phyloP scores from a whole-genome alignment of 2,888 invertebrate genomes.

The Diaphora mendica region DNA sequence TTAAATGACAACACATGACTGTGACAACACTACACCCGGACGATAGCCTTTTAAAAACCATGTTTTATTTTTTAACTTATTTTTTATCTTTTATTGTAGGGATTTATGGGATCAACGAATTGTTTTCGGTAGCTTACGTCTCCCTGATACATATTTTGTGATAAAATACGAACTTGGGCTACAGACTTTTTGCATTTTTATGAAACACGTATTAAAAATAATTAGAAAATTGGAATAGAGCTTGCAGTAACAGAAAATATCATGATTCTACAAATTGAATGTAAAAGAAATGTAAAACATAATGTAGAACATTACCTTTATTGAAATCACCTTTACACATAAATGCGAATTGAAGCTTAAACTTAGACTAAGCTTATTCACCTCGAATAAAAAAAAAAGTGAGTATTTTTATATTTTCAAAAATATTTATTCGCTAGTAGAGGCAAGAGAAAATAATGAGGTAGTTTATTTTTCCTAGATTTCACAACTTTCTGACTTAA shows the following conservation, averaged over 20 bases:
- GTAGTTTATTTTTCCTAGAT: background rate
- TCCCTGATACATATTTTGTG: background rate
- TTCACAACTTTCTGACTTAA: background rate
- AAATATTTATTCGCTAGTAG: background rate
- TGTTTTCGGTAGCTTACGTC: background rate
- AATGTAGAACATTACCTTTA: background rate
- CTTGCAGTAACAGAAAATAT: background rate
- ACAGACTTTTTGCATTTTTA: background rate
- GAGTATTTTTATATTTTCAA: background rate
- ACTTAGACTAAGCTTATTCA: background rate
- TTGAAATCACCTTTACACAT: background rate
- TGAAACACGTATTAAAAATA: background rate
- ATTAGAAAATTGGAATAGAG: background rate
- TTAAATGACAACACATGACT: slow-evolving; percentile 18
- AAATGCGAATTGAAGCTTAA: background rate
- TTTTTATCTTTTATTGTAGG: background rate
- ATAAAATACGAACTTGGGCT: background rate
- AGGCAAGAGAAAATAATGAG: background rate
- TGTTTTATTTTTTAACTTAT: background rate
- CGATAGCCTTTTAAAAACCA: background rate
- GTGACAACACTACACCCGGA: slow-evolving; percentile 36
- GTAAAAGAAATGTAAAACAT: too few species aligned
- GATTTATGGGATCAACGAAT: background rate
- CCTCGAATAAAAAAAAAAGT: background rate
- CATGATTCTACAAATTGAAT: background rate